Conservation (phyloP, 2,888 invertebrate genomes). For the Clunio marinus region DNA sequence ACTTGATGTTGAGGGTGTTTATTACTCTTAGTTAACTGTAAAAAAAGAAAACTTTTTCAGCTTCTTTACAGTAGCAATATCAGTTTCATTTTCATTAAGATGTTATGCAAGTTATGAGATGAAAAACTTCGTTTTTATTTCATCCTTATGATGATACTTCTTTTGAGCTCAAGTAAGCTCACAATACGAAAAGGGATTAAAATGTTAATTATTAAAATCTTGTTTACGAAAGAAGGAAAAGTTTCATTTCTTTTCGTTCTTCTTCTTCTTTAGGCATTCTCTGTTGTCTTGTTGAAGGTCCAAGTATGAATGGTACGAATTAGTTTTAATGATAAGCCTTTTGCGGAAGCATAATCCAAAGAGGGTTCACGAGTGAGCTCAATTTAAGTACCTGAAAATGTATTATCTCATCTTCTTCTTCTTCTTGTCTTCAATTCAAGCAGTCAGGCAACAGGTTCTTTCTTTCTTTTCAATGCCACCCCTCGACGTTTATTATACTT, state of each 20-base stretch:
- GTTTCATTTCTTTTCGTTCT: not conserved
- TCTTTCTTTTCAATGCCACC: not conserved
- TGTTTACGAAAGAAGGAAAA: constrained; percentile 5
- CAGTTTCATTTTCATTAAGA: constrained; percentile 15
- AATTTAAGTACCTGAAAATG: not conserved
- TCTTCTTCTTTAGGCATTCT: not conserved
- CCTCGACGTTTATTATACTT: not conserved
- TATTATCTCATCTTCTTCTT: too few species aligned
- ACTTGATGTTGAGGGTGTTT: not conserved
- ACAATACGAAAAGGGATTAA: constrained; percentile 17
- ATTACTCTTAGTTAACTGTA: not conserved
- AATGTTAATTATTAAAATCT: constrained; percentile 37
- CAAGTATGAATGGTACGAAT: constrained; percentile 3
- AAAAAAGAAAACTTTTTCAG: not conserved
- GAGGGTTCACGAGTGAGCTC: not conserved
- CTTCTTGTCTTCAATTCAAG: too few species aligned
- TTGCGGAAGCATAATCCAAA: not conserved
- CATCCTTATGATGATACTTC: not conserved
- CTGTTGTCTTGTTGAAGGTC: not conserved
- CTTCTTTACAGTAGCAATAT: not conserved
- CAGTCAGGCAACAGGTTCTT: constrained; percentile 17
- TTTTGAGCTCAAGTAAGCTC: not conserved
- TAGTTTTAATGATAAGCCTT: not conserved
- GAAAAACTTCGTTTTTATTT: not conserved
- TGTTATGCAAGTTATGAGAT: not conserved